phyloP scores from a whole-genome alignment of 30 jellyfish, hydroid and myxozoan genomes.

The Turritopsis rubra region DNA sequence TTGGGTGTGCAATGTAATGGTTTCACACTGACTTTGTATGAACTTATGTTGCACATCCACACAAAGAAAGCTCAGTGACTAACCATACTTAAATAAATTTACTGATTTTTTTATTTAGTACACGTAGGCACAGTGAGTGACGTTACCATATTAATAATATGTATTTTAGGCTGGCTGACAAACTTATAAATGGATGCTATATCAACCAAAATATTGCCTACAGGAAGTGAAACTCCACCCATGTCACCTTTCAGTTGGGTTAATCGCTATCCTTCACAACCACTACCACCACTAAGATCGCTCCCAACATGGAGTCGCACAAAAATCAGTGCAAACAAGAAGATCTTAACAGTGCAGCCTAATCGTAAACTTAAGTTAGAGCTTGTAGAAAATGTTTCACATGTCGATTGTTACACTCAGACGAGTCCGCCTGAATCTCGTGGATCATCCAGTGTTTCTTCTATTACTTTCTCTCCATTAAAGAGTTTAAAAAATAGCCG shows the following conservation, averaged over 20 bases:
- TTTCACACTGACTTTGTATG: too few species aligned
- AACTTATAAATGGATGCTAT: background rate
- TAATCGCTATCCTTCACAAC: background rate
- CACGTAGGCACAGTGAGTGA: too few species aligned
- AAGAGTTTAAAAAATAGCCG: background rate
- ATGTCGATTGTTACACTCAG: background rate
- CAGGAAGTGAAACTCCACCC: background rate
- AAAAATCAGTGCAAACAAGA: background rate
- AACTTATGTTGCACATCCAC: background rate
- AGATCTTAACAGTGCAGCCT: background rate
- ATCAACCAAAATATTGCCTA: background rate
- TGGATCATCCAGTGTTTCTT: background rate
- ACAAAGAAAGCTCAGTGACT: too few species aligned
- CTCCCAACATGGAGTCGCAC: conserved; percentile 16
- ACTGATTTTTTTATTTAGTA: too few species aligned
- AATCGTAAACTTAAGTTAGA: background rate
- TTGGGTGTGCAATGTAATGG: too few species aligned
- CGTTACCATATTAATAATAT: background rate
- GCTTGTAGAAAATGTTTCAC: background rate
- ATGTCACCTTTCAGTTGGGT: background rate
- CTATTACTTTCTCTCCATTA: background rate
- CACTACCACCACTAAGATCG: background rate
- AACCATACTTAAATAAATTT: too few species aligned
- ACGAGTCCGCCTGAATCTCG: background rate
- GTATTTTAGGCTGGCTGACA: background rate